Percentiles rank a stretch among this genome's conserved stretches.
Conservation (phyloP, 2,888 invertebrate genomes). For the Theristus sp. region DNA sequence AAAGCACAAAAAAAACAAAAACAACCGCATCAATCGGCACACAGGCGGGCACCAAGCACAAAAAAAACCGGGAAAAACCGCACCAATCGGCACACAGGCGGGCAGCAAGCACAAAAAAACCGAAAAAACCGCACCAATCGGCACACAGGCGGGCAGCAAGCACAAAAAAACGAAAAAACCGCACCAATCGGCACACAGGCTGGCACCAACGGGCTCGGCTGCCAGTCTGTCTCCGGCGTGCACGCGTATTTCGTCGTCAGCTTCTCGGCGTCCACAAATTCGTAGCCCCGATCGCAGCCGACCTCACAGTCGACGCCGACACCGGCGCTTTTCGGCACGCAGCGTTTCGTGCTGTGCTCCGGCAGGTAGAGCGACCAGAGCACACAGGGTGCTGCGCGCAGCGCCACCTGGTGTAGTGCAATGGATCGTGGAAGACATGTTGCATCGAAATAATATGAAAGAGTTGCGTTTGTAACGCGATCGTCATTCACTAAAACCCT, state of each 20-base stretch:
- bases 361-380: constrained; percentile 81
- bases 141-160: too few species aligned
- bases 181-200: constrained; percentile 79
- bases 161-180: too few species aligned
- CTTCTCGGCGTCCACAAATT: constrained; percentile 17
- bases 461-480: too few species aligned
- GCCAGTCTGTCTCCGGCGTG: constrained; percentile 48
- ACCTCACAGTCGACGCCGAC: constrained; percentile 37
- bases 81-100: constrained; percentile 79
- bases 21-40: too few species aligned
- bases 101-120: too few species aligned
- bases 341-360: constrained; percentile 46
- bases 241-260: constrained; percentile 32
- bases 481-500: too few species aligned
- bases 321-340: constrained; percentile 49
- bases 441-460: too few species aligned
- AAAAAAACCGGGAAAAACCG: too few species aligned
- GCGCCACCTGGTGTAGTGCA: not conserved
- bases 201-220: constrained; percentile 68
- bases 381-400: constrained; percentile 44
- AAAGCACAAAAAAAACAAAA: too few species aligned
- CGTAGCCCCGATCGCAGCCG: constrained; percentile 18
- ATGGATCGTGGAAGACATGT: too few species aligned
- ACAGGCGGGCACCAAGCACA: too few species aligned
- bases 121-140: too few species aligned